Conservation (phyloP, 1,140 invertebrate genomes). For the Neodiprion virginianus region DNA sequence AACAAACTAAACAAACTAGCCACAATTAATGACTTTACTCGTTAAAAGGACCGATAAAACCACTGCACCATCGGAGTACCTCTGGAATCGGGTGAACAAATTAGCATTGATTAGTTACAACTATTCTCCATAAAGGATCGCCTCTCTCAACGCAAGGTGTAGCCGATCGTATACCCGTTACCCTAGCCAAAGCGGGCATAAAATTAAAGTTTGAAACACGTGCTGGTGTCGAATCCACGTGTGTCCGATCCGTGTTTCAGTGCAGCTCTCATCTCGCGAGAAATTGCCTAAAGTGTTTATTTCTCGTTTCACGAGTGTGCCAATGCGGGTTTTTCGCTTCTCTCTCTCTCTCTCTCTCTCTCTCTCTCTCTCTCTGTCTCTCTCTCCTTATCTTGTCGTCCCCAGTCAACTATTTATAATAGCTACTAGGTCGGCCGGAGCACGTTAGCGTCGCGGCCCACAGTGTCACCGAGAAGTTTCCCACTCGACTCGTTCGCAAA, state of each 20-base stretch:
- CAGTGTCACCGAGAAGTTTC: neutral
- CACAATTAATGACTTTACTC: too few relatives aligned
- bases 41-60: too few relatives aligned
- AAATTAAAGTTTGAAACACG: neutral
- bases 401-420: conserved; percentile 1
- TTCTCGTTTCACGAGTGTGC: neutral
- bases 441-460: conserved; percentile 1
- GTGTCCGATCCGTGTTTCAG: neutral
- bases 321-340: too few relatives aligned
- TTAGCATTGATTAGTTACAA: too few relatives aligned
- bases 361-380: neutral
- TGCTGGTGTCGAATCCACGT: neutral
- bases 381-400: neutral
- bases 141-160: too few relatives aligned
- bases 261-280: neutral
- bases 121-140: too few relatives aligned
- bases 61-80: too few relatives aligned
- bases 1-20: too few relatives aligned
- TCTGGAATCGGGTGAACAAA: too few relatives aligned
- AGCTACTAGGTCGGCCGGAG: neutral
- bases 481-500: neutral
- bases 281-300: neutral
- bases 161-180: too few relatives aligned
- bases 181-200: too few relatives aligned
- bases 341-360: neutral